These are phyloP conservation scores for Elgaria multicarinata DNA, from an alignment of 2,113 vertebrate genomes.

Conservation along the genomic window DNA sequence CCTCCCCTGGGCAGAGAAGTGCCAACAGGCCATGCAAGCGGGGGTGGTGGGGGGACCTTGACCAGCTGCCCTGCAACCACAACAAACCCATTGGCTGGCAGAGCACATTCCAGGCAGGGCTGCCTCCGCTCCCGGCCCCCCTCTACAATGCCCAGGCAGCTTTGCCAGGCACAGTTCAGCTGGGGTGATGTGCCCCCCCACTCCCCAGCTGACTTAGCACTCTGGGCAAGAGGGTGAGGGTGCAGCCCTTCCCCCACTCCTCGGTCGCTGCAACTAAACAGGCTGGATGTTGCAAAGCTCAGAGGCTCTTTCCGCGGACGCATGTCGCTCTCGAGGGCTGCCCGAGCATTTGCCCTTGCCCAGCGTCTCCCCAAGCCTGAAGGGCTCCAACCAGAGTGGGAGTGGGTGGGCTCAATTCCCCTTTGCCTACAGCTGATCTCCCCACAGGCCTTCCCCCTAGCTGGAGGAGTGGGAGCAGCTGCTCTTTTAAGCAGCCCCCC, in stretches of 20 bases:
- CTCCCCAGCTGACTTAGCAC: neutral
- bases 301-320: too few relatives aligned
- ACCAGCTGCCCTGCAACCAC: neutral
- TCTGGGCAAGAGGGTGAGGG: neutral
- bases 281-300: too few relatives aligned
- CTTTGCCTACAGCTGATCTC: too few relatives aligned
- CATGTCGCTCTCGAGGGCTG: neutral
- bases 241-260: too few relatives aligned
- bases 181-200: neutral
- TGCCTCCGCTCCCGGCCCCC: too few relatives aligned
- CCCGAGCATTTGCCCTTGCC: neutral
- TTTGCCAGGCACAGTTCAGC: conserved; percentile 18
- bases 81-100: neutral
- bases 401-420: too few relatives aligned
- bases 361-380: neutral
- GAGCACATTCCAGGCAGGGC: neutral
- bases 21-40: neutral
- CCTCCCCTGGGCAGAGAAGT: neutral
- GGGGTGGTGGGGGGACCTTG: neutral
- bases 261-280: too few relatives aligned
- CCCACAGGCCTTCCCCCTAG: too few relatives aligned
- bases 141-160: neutral
- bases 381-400: neutral
- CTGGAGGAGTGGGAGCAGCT: too few relatives aligned
- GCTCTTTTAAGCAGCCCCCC: too few relatives aligned